phyloP scores from a whole-genome alignment of 2,797 vertebrate genomes.

The Synaphobranchus kaupii region DNA sequence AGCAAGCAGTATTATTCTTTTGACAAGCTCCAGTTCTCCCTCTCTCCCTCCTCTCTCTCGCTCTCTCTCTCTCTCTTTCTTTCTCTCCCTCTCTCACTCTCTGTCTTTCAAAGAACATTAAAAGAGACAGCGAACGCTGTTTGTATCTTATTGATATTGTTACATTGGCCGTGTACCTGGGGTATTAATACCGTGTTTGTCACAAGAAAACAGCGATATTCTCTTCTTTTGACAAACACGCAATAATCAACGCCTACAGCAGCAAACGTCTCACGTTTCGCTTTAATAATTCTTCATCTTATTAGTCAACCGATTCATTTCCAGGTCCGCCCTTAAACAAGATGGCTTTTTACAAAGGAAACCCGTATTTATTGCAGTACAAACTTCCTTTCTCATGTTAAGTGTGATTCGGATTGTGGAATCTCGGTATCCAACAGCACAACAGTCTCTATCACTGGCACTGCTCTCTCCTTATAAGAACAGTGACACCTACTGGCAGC shows the following conservation, averaged over 20 bases:
- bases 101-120: constrained; percentile 1
- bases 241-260: constrained; percentile 6
- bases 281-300: not conserved
- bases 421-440: not conserved
- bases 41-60: constrained; percentile 32
- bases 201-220: not conserved
- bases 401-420: not conserved
- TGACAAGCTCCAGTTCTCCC: constrained; percentile 67
- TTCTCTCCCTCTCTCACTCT: constrained; percentile 33
- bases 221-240: not conserved
- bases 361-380: not conserved
- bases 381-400: not conserved
- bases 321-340: not conserved
- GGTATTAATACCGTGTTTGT: not conserved
- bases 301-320: not conserved
- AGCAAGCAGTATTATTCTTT: constrained; percentile 73
- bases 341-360: not conserved
- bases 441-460: not conserved
- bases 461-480: constrained; percentile 51
- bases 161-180: not conserved
- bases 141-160: not conserved
- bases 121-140: constrained; percentile 19
- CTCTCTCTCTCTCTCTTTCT: constrained; percentile 35
- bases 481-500: constrained; percentile 74
- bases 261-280: not conserved